Percentiles rank a stretch among this genome's conserved stretches.
phyloP scores from a whole-genome alignment of 2,888 invertebrate genomes.

The Perithous albicinctus region DNA sequence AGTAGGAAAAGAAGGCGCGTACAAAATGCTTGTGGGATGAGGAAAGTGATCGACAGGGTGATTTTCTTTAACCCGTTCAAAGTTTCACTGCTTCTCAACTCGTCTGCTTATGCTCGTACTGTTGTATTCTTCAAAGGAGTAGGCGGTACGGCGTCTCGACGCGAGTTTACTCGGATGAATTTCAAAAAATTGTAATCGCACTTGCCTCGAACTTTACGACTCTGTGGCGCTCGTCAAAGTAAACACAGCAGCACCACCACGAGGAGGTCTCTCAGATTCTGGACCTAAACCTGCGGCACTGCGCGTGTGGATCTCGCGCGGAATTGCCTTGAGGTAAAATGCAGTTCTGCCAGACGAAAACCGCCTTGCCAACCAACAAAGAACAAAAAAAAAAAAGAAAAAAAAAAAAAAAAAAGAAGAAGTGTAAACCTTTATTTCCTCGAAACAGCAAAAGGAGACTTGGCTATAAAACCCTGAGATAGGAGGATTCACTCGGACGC shows the following conservation, averaged over 20 bases:
- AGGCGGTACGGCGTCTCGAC: conserved; percentile 35
- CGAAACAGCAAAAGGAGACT: background rate
- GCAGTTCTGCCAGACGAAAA: conserved; percentile 54
- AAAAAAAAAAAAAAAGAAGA: background rate
- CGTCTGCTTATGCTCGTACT: conserved; percentile 3
- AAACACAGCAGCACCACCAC: conserved; percentile 68
- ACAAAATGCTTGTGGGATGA: conserved; percentile 20
- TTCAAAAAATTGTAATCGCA: conserved; percentile 70
- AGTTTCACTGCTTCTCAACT: background rate
- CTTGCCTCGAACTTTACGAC: conserved; percentile 73
- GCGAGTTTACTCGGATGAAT: conserved; percentile 18
- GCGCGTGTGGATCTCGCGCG: conserved; percentile 2
- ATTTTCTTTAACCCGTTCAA: conserved; percentile 38
- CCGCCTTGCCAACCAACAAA: background rate
- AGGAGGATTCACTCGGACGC: background rate
- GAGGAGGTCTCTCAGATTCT: background rate
- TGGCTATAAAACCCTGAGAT: conserved; percentile 3
- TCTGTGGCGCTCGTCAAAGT: conserved; percentile 73
- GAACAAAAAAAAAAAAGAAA: too few relatives aligned
- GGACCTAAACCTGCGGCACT: background rate
- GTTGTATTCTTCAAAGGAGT: conserved; percentile 38
- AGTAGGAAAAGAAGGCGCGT: background rate
- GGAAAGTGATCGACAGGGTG: conserved; percentile 44
- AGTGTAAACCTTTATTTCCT: conserved; percentile 7
- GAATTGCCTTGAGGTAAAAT: conserved; percentile 48